Conservation (phyloP, 2,888 invertebrate genomes). For the Zelleria hepariella region DNA sequence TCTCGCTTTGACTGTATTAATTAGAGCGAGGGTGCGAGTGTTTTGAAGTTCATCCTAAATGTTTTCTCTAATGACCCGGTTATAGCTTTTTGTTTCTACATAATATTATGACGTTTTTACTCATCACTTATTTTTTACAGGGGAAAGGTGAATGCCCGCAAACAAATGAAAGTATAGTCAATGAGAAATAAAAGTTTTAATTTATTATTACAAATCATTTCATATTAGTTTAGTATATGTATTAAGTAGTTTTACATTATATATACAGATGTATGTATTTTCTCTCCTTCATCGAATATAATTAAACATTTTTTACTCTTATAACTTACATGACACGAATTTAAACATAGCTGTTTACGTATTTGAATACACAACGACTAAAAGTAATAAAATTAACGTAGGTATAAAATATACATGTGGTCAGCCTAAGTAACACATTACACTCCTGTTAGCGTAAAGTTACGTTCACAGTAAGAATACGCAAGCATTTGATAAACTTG, state of each 20-base stretch:
- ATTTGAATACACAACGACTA: constrained; percentile 22
- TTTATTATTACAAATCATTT: constrained; percentile 42
- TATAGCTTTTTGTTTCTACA: not conserved
- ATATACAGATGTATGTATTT: constrained; percentile 34
- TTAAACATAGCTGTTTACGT: constrained; percentile 26
- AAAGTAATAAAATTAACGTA: constrained; percentile 4
- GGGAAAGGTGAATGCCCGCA: not conserved
- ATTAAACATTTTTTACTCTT: constrained; percentile 17
- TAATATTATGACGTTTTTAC: not conserved
- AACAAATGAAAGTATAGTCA: not conserved
- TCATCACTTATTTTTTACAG: not conserved
- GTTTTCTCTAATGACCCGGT: too few relatives aligned
- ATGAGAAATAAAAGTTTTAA: constrained; percentile 11
- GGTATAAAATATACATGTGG: not conserved
- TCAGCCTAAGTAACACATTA: not conserved
- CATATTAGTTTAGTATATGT: constrained; percentile 50
- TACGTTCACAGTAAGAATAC: not conserved
- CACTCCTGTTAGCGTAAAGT: not conserved
- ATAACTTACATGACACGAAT: constrained; percentile 30
- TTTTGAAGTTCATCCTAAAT: too few relatives aligned
- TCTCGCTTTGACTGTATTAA: too few relatives aligned
- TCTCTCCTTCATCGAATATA: constrained; percentile 22
- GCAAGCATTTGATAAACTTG: not conserved
- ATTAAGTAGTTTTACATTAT: constrained; percentile 45
- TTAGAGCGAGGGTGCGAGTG: too few relatives aligned